Conservation (phyloP, 2,797 vertebrate genomes). For the Rhincodon typus region DNA sequence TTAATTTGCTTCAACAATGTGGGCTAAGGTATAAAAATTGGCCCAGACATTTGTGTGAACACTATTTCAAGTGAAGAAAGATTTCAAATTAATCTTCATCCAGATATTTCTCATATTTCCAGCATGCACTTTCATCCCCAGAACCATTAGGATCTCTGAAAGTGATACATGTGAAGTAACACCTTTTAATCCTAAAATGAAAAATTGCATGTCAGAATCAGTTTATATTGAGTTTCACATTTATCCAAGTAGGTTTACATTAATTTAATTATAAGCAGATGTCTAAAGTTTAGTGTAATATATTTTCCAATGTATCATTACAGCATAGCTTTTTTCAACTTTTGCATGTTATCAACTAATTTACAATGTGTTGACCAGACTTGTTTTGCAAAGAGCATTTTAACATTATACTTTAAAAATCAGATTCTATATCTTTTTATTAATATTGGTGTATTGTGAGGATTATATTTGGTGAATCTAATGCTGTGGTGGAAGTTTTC, state of each 20-base stretch:
- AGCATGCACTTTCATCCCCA: background rate
- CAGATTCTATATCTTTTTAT: background rate
- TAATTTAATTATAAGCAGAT: background rate
- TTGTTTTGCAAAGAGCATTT: background rate
- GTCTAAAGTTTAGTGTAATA: background rate
- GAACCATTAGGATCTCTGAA: background rate
- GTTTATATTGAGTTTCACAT: background rate
- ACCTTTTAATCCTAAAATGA: too few relatives aligned
- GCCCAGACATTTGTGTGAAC: background rate
- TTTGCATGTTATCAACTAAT: background rate
- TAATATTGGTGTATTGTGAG: background rate
- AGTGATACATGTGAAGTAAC: too few relatives aligned
- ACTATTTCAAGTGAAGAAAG: background rate
- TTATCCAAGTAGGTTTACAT: background rate
- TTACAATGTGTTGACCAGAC: background rate
- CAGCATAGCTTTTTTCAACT: background rate
- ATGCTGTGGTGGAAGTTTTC: background rate
- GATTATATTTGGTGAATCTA: background rate
- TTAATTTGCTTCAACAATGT: background rate
- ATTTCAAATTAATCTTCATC: background rate
- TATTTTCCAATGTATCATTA: background rate
- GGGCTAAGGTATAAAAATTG: background rate
- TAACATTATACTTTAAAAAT: background rate
- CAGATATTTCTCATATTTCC: background rate
- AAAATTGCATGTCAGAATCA: background rate